Evolutionary conservation across 2,797 vertebrate genomes (phyloP).

Genomic region (Thripadectes ignobilis): DNA sequence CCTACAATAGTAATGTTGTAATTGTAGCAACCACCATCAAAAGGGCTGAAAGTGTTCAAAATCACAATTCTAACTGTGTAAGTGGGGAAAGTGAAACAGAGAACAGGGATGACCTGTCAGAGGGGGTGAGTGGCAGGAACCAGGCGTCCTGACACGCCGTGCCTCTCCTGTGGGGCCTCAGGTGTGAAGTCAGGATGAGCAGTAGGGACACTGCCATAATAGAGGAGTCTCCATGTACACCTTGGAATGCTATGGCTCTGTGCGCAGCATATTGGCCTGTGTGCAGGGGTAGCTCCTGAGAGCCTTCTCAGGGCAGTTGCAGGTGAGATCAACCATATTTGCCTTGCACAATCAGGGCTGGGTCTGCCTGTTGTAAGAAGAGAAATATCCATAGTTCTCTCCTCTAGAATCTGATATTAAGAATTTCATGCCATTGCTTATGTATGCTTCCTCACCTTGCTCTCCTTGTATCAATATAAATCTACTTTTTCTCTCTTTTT

Average conservation of each 20-base stretch:
- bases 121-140: background rate
- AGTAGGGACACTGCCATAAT: fast-evolving
- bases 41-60: background rate
- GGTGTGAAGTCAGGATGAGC: background rate
- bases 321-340: background rate
- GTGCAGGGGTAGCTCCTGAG: background rate
- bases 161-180: background rate
- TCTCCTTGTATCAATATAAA: background rate
- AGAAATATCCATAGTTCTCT: background rate
- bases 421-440: background rate
- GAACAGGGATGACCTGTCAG: background rate
- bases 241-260: background rate
- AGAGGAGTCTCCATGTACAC: background rate
- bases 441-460: background rate
- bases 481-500: background rate
- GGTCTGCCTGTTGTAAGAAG: background rate
- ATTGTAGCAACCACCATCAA: background rate
- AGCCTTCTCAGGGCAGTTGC: background rate
- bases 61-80: background rate
- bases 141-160: fast-evolving
- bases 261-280: background rate
- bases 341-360: background rate
- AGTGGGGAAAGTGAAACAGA: background rate
- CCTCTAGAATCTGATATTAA: background rate
- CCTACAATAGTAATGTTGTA: background rate